Base-by-base conservation (phyloP, 2,888 invertebrate species). In the Athrips mouffetella region DNA sequence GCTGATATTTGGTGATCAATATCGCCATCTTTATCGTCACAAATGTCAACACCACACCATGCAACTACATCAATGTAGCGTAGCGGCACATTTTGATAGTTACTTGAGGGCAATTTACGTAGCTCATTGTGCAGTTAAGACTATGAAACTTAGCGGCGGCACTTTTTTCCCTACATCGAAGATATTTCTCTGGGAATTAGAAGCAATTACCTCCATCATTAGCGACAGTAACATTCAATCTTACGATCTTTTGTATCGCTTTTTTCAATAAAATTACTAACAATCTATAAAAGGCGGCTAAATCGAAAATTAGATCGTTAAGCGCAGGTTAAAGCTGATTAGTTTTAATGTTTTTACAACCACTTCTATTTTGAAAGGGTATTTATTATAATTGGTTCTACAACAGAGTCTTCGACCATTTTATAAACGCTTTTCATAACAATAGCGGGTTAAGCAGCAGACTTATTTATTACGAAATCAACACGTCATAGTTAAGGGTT, bases 401-500 rank as follows among this genome's bases (percentile, higher is more conserved):
- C 48, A 55, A 51, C 49, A 40, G 27, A 23, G 47, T 39, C 52
- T 50, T 42, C 44, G 44, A 31, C 47, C 48, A 40, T 39, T 35
- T 50, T 16, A 29, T 39, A 21, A 37, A 41, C 11, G 15, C 18
- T 7, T 30, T 27, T 37, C 18, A 39, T 35, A 48, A 42, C 49
- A 52, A 49, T 48, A 37, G 50, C 51, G 54, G 39, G 53, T 53
- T 54, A 54, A 54, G 57, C 55, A 52, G n/a, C 59, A 59, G 58
- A 52, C 66, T 74, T 67, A 76, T 80, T 80, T 73, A 76, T 73
- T 64, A 73, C 68, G 51, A 67, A 76, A 84, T 85, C 80, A 83
- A 82, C 80, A 79, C 84, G 77, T 84, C 80, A n/a, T n/a, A 80
- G 64, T 62, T 53, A 59, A 68, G 75, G 74, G 76, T 70, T 70